phyloP scores from a whole-genome alignment of 2,888 invertebrate species.

The Aelia acuminata region DNA sequence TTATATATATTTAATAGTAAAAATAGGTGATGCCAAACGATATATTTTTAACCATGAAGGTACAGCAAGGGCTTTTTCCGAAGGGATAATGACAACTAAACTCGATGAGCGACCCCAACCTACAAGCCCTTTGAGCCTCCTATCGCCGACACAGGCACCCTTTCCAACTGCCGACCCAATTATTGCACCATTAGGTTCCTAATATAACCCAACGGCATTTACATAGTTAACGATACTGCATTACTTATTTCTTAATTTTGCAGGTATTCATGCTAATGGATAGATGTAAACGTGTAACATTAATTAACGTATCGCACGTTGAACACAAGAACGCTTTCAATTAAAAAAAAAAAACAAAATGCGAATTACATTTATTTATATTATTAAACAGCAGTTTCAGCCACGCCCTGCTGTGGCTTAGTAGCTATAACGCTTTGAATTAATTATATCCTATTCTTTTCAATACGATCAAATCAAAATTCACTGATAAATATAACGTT shows the following conservation, averaged over 20 bases:
- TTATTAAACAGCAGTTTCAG: too few species aligned
- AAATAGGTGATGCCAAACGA: too few species aligned
- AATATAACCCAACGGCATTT: not conserved
- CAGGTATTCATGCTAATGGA: not conserved
- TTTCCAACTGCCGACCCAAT: constrained; percentile 1
- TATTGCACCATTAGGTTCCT: not conserved
- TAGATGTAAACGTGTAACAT: not conserved
- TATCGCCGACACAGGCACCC: not conserved
- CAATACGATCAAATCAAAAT: too few species aligned
- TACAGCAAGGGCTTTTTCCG: not conserved
- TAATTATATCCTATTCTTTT: too few species aligned
- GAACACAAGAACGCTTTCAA: too few species aligned
- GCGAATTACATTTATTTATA: too few species aligned
- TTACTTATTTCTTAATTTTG: not conserved
- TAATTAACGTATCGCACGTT: too few species aligned
- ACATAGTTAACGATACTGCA: not conserved
- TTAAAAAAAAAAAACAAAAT: too few species aligned
- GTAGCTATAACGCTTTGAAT: too few species aligned
- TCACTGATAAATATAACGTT: too few species aligned
- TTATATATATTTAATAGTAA: too few species aligned
- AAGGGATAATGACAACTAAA: not conserved
- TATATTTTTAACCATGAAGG: not conserved
- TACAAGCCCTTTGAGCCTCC: not conserved
- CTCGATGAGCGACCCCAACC: not conserved
- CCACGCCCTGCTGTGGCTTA: too few species aligned